Base-by-base conservation (phyloP, 1,140 invertebrate genomes). In the Drosophila insularis region DNA sequence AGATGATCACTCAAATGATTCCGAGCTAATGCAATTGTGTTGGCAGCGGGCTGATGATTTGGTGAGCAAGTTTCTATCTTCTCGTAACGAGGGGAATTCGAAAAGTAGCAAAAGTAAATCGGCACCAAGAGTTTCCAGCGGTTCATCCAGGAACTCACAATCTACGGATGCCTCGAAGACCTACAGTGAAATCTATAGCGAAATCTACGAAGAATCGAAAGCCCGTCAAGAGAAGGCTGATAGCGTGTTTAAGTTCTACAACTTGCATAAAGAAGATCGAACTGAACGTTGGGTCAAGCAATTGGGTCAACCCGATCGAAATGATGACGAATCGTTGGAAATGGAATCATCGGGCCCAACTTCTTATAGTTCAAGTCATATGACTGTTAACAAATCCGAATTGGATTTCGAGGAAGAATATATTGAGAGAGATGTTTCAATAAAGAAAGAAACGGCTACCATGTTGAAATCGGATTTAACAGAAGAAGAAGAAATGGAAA, bases 111-210 rank as follows among this genome's bases (percentile, higher is more conserved):
- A 21, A 21, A 50, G 43, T 11, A 50, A 50, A 50, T 50, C 19
- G 2, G 14, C 5, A 8, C 0, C 6, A 19, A 4, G 43, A 17
- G 17, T 10, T 11, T 50, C 43, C 7, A 10, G 43, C 56, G 4
- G 55, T 17, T 35, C 65, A 58, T n/a, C 19, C 4, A 19, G 63
- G 59, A 63, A 43, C 11, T 50, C 37, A 2, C 13, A 43, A 0
- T 78, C 81, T 2, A 78, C 64, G 2, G 82, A 87, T 7, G 56
- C 65, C 7, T 85, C 81, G 0, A 75, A 81, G 39, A 87, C 74
- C 7, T 87, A 78, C 11, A 85, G 81, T 46, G 70, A 85, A 39
- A 70, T 85, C 4, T 87, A 81, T n/a, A 87, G 82, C 43, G 81
- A 86, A 61, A 75, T 85, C 13, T 72, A 59, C 5, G 81, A 85